A percentile compares a stretch with the other conserved stretches of the same genome.
Evolutionary conservation across 2,113 vertebrate species (phyloP).

Genomic region (Megaptera novaeangliae): DNA sequence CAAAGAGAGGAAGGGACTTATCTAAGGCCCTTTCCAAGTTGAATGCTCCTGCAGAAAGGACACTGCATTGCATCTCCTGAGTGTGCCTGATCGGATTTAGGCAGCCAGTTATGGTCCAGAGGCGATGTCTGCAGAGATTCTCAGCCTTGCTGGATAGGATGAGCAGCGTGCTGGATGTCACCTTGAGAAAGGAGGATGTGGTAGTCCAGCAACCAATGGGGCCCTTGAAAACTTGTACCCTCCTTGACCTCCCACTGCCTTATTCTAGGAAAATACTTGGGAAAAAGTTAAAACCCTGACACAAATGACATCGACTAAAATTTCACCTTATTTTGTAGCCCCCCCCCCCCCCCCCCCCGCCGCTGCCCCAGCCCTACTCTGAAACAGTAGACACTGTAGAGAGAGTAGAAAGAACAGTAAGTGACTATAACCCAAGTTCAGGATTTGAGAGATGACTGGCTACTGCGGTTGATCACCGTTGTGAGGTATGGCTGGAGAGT

Average conservation of each 20-base stretch:
- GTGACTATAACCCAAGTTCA: not conserved
- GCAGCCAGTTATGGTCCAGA: not conserved
- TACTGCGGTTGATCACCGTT: not conserved
- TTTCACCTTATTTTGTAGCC: not conserved
- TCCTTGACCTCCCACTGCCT: not conserved
- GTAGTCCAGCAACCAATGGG: not conserved
- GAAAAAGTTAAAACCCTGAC: not conserved
- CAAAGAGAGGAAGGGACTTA: not conserved
- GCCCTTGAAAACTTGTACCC: not conserved
- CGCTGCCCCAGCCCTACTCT: not conserved
- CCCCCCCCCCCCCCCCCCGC: not conserved
- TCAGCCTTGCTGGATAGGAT: not conserved
- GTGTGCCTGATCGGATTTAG: not conserved
- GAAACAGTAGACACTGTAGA: not conserved
- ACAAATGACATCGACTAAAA: not conserved
- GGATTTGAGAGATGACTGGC: not conserved
- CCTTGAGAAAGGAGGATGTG: not conserved
- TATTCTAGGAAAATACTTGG: constrained; percentile 3
- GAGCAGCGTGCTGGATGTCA: not conserved
- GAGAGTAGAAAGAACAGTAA: not conserved
- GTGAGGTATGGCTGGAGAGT: not conserved
- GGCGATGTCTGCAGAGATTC: not conserved
- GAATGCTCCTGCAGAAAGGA: not conserved
- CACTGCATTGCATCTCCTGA: not conserved
- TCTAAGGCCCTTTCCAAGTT: not conserved